Base-by-base conservation (phyloP, 1,140 invertebrate species). In the Rhopalosiphum padi region DNA sequence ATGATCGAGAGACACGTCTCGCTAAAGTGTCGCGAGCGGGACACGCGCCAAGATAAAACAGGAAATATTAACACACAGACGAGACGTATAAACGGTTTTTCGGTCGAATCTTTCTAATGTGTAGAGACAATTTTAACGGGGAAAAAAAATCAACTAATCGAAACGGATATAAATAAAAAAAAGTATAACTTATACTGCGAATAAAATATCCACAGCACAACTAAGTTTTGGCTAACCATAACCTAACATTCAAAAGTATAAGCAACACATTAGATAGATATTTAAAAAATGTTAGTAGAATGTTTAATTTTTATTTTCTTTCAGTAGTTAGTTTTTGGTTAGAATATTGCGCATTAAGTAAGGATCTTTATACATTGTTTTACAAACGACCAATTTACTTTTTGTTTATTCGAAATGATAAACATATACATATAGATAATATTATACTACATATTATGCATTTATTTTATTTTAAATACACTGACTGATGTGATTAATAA, bases 1-100 rank as follows among this genome's bases (percentile, higher is more conserved):
- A 89, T 89, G 88, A 89, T 55, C 88, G 88, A 89, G 35, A 53
- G 48, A 88, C 86, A 51, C 46, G 30, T 88, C 86, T 88, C n/a
- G 46, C 86, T 51, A 48, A 51, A 88, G 37, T 48, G n/a, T 88
- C 43, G 46, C 46, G 18, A 48, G n/a, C n/a, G 48, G 48, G n/a
- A 89, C 87, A 53, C 35, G 88, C 35, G 48, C 88, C 88, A 89
- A 89, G 51, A 55, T 89, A 55, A 55, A 55, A 89, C 35, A 53
- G 23, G 35, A 89, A 89, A 89, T 55, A 89, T 55, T 89, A 55
- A 89, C 22, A 37, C 48, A 35, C 86, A 21, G n/a, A 35, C 37
- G 37, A 37, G 23, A 53, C 2, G 41, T 25, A 25, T 55, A 37
- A 51, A 88, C 46, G 18, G 46, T 48, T 30, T 55, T 89, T 55